Evolutionary conservation across 2,113 vertebrate genomes (phyloP).

Genomic region (Sorex fumeus): DNA sequence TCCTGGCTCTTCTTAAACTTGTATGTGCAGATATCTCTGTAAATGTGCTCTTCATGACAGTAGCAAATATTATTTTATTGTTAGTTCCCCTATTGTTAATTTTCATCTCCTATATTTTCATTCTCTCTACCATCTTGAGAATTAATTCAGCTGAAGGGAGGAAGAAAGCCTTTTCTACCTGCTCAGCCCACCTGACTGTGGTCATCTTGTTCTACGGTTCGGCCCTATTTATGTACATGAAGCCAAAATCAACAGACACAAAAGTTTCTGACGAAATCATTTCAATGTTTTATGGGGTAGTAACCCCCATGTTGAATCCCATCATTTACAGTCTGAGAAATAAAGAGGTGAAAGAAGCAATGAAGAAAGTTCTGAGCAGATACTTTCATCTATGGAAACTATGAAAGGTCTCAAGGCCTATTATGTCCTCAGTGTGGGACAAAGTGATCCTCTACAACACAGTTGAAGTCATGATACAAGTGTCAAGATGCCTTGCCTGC

Average conservation of each 20-base stretch:
- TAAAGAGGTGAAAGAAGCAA: conserved; percentile 76
- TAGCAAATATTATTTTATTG: conserved; percentile 52
- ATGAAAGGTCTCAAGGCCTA: not conserved
- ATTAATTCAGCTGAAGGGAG: conserved; percentile 68
- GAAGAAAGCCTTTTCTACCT: conserved; percentile 75
- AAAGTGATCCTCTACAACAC: not conserved
- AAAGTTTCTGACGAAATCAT: conserved; percentile 72
- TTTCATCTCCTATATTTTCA: conserved; percentile 75
- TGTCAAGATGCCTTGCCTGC: not conserved
- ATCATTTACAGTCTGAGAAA: conserved; percentile 84
- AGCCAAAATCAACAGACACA: conserved; percentile 73
- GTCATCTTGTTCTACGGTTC: conserved; percentile 78
- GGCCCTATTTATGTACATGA: conserved; percentile 79
- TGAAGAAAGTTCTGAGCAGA: conserved; percentile 70
- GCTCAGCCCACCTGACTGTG: conserved; percentile 67
- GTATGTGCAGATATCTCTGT: conserved; percentile 59
- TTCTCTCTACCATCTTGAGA: conserved; percentile 70
- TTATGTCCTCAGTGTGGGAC: not conserved
- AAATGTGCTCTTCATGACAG: conserved; percentile 69
- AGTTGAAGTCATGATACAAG: not conserved
- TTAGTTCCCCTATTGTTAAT: conserved; percentile 67
- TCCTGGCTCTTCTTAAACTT: conserved; percentile 72
- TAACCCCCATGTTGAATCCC: conserved; percentile 82
- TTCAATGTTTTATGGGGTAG: conserved; percentile 72
- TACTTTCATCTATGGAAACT: conserved; percentile 27